Evolutionary conservation across 2,797 vertebrate genomes (phyloP).

Genomic region (Chelonia mydas): DNA sequence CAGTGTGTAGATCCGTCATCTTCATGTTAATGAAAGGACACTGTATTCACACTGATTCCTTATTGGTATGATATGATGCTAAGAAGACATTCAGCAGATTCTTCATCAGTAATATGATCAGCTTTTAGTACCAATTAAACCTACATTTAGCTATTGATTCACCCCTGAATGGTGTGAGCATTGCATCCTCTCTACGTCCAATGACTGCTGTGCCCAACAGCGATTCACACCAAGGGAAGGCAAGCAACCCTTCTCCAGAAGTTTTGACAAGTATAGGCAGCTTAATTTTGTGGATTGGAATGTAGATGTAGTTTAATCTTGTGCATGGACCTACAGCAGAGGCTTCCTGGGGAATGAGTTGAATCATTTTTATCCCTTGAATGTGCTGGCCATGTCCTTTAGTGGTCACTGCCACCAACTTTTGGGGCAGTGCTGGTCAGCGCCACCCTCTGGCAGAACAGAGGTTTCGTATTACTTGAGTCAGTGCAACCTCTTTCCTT

Average conservation of each 20-base stretch:
- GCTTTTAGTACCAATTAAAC: neutral
- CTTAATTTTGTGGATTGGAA: neutral
- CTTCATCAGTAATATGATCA: neutral
- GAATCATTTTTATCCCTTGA: neutral
- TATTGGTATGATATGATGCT: neutral
- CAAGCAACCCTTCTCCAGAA: neutral
- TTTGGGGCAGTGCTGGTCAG: neutral
- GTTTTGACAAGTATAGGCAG: neutral
- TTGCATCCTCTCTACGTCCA: fast-evolving
- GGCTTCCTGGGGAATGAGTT: fast-evolving
- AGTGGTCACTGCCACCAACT: neutral
- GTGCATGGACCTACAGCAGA: neutral
- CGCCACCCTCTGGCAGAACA: neutral
- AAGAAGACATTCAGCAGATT: neutral
- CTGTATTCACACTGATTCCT: neutral
- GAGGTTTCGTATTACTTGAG: neutral
- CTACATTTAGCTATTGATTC: conserved; percentile 11
- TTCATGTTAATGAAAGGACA: neutral
- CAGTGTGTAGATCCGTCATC: neutral
- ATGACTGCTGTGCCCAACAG: fast-evolving
- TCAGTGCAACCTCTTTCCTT: neutral
- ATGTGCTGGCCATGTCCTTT: fast-evolving
- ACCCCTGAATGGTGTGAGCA: neutral
- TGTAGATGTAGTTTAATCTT: neutral
- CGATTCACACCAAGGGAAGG: neutral